Evolutionary conservation across 2,797 vertebrate genomes (phyloP), one percentile per base, ranked within the genome.

Genomic region (Phaenicophaeus curvirostris): DNA sequence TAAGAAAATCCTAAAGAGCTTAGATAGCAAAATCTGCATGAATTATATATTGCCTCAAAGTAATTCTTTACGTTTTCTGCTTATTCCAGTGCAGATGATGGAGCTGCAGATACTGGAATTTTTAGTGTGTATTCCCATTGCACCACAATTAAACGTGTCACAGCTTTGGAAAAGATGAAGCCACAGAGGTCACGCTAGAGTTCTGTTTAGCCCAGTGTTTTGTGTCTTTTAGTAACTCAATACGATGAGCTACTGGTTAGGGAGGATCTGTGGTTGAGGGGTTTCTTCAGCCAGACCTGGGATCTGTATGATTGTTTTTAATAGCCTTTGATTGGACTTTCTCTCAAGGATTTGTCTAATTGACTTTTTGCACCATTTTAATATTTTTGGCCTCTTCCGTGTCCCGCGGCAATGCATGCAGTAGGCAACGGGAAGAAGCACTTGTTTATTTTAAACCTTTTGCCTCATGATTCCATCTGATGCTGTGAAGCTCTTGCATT

Each of bases 1-100:
- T 91, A 86, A 76, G 79, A 75, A 91, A 91, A 85, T 35, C 28
- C 46, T 73, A 16, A 89, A 84, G 66, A 95, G 81, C 66, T 91
- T 85, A 72, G 61, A 87, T 7, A 6, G 31, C 48, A 89, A 87
- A 44, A 75, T 85, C 72, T 75, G 23, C 13, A 58, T 92, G 79
- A 89, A 73, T 86, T 93, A 75, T 54, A 25, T 25, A n/a, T 88
- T 75, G 30, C 71, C 35, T 88, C 55, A 31, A 62, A 86, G 61
- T 15, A 28, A 5, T 59, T 75, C 30, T 89, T 82, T 23, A 37
- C 6, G 15, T 63, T 84, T 87, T 63, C 55, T 63, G 62, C 42
- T 48, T 57, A 14, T 86, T 92, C 31, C 59, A 46, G 35, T 46
- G 83, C 83, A 79, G 69, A 76, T 93, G 91, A 71, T 61, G 37